phyloP scores from a whole-genome alignment of 1,140 invertebrate genomes.

The Pygmarrhopalites habei region DNA sequence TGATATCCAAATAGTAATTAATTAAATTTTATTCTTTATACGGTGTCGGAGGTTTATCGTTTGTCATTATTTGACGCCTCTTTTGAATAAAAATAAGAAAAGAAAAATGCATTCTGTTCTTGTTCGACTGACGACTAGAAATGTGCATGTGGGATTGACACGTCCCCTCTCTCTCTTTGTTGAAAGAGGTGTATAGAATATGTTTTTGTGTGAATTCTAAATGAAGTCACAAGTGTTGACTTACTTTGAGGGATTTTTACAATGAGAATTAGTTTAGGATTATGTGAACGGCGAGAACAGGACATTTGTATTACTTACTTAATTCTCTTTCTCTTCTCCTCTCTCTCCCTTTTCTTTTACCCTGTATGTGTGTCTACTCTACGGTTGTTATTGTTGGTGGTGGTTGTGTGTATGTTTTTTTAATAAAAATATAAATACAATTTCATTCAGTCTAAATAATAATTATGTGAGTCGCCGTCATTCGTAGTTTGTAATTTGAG shows the following conservation, averaged over 20 bases:
- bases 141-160: background rate
- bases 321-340: background rate
- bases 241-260: background rate
- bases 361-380: background rate
- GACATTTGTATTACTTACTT: slow-evolving; percentile 1
- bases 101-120: no score
- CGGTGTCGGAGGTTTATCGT: no score
- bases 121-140: background rate
- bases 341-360: background rate
- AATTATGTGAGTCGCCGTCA: no score
- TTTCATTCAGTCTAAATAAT: no score
- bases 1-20: no score
- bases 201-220: background rate
- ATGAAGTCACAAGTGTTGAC: background rate
- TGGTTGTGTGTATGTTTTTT: background rate
- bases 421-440: no score
- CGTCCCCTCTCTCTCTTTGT: background rate
- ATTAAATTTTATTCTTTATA: no score
- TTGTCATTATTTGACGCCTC: no score
- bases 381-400: background rate
- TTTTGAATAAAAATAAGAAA: no score
- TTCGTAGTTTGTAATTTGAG: no score
- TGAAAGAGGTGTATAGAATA: background rate
- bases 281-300: slow-evolving; percentile 1
- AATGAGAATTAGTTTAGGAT: background rate